Conservation (phyloP, 2,888 invertebrate species). For the Caenorhabditis uteleia region DNA sequence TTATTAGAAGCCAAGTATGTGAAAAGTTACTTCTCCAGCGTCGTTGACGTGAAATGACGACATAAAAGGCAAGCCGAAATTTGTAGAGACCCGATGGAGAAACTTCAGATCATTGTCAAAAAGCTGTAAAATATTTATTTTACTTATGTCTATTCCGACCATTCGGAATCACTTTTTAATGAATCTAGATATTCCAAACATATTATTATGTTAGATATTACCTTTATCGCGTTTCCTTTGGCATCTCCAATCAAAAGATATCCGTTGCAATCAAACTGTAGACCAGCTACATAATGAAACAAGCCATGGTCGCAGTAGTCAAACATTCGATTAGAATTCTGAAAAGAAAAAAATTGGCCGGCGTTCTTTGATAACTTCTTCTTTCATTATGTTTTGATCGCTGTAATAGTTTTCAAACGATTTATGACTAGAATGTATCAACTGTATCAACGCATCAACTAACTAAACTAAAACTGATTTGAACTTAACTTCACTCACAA, state of each 20-base stretch:
- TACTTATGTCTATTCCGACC: no score
- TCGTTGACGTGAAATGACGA: constrained; percentile 15
- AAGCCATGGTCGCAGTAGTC: constrained; percentile 3
- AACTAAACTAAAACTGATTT: no score
- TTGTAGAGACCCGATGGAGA: constrained; percentile 15
- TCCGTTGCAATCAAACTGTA: constrained; percentile 23
- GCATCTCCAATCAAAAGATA: constrained; percentile 24
- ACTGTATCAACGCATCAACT: no score
- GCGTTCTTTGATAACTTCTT: neutral
- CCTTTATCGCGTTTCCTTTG: constrained; percentile 23
- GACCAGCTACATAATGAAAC: constrained; percentile 18
- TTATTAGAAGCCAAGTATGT: no score
- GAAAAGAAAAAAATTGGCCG: neutral
- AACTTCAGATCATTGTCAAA: constrained; percentile 13
- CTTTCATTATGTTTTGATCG: no score
- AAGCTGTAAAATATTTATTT: constrained; percentile 8
- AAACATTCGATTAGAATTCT: neutral
- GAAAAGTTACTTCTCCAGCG: constrained; percentile 1
- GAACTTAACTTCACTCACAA: no score
- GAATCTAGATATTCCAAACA: no score
- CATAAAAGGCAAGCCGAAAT: constrained; percentile 14
- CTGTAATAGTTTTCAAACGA: no score
- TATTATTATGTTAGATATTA: neutral
- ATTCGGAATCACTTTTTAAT: no score
- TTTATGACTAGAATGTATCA: no score